Conservation (phyloP, 92 coral and sea anemone species). For the Chrysogorgia sp. region DNA sequence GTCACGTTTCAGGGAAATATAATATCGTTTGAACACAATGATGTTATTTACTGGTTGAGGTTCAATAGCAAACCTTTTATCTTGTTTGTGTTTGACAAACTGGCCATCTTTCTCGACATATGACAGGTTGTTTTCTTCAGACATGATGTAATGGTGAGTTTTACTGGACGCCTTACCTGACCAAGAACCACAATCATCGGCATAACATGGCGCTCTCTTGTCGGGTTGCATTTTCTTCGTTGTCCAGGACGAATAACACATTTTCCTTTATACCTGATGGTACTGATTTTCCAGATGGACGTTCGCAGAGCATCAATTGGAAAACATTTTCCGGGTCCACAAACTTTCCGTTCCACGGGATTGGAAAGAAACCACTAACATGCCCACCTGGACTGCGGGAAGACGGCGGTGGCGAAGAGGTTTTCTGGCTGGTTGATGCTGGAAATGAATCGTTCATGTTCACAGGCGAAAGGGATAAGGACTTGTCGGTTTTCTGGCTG, state of each 20-base stretch:
- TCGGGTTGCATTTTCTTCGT: background rate
- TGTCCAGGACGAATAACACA: background rate
- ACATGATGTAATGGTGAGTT: conserved; percentile 17
- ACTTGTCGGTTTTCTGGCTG: too few relatives aligned
- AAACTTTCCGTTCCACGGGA: too few relatives aligned
- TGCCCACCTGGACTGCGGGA: too few relatives aligned
- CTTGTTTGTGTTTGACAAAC: conserved; percentile 2
- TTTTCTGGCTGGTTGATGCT: too few relatives aligned
- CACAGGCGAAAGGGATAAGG: too few relatives aligned
- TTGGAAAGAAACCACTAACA: too few relatives aligned
- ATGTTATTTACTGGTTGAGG: conserved; percentile 13
- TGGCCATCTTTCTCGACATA: conserved; percentile 11
- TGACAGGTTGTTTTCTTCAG: background rate
- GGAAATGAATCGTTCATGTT: too few relatives aligned
- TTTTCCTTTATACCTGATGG: background rate
- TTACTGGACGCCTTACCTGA: background rate
- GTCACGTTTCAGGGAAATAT: too few relatives aligned
- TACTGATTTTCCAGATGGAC: background rate
- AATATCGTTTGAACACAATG: too few relatives aligned
- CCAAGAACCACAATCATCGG: conserved; percentile 23
- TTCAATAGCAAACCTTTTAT: conserved; percentile 2
- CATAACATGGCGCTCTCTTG: background rate
- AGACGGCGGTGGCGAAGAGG: too few relatives aligned
- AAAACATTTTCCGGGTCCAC: too few relatives aligned
- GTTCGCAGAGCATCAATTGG: background rate